Conservation (phyloP, 2,797 vertebrate genomes). For the Hephaestus fuliginosus region DNA sequence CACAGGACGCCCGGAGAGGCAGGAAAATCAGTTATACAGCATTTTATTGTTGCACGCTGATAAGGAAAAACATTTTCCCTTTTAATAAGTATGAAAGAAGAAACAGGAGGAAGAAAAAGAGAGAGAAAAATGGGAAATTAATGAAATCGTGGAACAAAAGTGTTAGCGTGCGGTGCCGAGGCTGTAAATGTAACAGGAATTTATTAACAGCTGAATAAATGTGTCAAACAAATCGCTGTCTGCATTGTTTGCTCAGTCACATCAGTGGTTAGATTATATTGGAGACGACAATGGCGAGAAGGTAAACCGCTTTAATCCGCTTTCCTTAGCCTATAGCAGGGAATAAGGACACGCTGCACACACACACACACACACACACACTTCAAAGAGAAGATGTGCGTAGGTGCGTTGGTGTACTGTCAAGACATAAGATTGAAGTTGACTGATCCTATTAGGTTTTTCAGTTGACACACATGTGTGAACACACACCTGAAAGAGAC, state of each 20-base stretch:
- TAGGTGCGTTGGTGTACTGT: constrained; percentile 40
- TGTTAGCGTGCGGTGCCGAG: neutral
- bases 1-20: neutral
- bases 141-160: neutral
- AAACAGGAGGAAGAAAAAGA: neutral
- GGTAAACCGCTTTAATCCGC: constrained; percentile 48
- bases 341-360: constrained; percentile 32
- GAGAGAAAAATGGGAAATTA: neutral
- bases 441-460: constrained; percentile 60
- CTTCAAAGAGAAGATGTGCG: constrained; percentile 31
- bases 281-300: constrained; percentile 33
- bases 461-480: neutral
- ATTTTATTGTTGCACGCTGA: constrained; percentile 19
- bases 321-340: constrained; percentile 40
- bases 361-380: constrained; percentile 22
- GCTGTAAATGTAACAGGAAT: constrained; percentile 9
- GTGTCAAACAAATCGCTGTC: constrained; percentile 5
- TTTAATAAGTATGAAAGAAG: constrained; percentile 2
- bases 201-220: constrained; percentile 15
- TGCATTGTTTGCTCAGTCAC: constrained; percentile 10
- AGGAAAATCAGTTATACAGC: constrained; percentile 4
- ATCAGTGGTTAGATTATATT: constrained; percentile 10
- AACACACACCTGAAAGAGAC: constrained; percentile 31
- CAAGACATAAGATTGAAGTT: constrained; percentile 47
- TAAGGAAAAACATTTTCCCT: neutral